A percentile compares a stretch with the other conserved stretches of the same genome.
These are phyloP conservation scores for Stichodactyla helianthus DNA, from an alignment of 64 coral and sea anemone species.

Conservation along the genomic window DNA sequence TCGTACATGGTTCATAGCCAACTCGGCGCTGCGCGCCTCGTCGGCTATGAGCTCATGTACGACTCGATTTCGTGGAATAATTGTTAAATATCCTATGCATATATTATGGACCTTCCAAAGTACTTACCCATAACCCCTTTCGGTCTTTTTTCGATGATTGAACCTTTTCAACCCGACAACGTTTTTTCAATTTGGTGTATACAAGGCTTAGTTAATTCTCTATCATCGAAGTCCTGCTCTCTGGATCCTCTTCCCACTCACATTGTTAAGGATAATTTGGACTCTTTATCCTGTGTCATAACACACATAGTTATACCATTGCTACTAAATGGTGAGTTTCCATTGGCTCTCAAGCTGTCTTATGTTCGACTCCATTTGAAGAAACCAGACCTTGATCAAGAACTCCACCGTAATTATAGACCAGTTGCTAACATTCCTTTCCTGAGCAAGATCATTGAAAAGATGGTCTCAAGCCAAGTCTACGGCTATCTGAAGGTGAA, in stretches of 20 bases:
- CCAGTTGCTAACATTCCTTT: conserved; percentile 21
- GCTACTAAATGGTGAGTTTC: neutral
- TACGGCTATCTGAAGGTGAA: neutral
- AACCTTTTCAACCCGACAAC: too few species aligned
- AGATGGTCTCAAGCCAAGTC: neutral
- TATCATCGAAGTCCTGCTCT: conserved; percentile 15
- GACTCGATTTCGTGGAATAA: too few species aligned
- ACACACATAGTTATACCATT: neutral
- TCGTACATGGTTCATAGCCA: too few species aligned
- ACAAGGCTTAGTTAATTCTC: neutral
- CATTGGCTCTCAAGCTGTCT: neutral
- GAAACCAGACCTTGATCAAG: conserved; percentile 15
- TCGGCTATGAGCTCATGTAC: too few species aligned
- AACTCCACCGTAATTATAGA: neutral
- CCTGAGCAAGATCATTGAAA: conserved; percentile 25
- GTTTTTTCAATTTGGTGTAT: too few species aligned
- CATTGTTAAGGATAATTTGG: neutral
- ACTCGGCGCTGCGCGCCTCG: too few species aligned
- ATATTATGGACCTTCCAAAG: too few species aligned
- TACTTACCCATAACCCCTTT: too few species aligned
- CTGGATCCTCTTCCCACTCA: neutral
- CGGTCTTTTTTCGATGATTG: too few species aligned
- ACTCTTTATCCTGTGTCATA: neutral
- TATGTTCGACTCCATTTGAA: conserved; percentile 15
- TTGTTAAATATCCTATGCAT: too few species aligned